These are phyloP conservation scores for Drosophila sechellia DNA, from an alignment of 1,140 invertebrate genomes.

Conservation along the genomic window DNA sequence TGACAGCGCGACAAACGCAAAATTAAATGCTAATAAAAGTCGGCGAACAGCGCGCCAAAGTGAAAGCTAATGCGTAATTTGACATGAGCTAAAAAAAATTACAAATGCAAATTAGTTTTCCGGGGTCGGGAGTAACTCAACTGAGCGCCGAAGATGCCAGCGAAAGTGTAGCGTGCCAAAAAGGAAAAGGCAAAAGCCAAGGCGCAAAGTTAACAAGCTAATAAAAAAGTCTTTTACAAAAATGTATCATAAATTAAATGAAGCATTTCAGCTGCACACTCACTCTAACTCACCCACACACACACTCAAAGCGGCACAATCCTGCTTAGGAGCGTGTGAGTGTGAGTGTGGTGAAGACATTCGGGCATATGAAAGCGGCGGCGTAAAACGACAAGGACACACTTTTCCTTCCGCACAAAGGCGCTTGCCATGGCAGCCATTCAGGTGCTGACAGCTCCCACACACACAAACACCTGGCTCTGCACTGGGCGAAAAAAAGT, in stretches of 20 bases:
- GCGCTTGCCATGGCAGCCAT: slow-evolving; percentile 62
- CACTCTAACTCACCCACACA: slow-evolving; percentile 12
- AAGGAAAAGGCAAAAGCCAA: slow-evolving; percentile 43
- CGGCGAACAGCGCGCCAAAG: slow-evolving; percentile 55
- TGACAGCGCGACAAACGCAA: slow-evolving; percentile 65
- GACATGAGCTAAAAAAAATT: slow-evolving; percentile 79
- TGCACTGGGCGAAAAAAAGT: background rate
- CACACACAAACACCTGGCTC: background rate
- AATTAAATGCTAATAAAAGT: slow-evolving; percentile 81
- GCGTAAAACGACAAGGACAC: slow-evolving; percentile 60
- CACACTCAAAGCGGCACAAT: slow-evolving; percentile 33
- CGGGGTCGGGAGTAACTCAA: slow-evolving; percentile 20
- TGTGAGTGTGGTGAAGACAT: slow-evolving; percentile 33
- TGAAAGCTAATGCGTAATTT: slow-evolving; percentile 79
- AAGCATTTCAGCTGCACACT: slow-evolving; percentile 72
- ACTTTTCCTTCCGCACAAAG: slow-evolving; percentile 62
- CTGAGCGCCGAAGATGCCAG: slow-evolving; percentile 8
- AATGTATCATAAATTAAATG: slow-evolving; percentile 82
- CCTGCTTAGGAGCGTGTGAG: slow-evolving; percentile 14
- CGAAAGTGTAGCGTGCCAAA: slow-evolving; percentile 24
- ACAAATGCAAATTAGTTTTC: slow-evolving; percentile 80
- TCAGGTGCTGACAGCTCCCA: slow-evolving; percentile 62
- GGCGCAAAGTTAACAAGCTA: slow-evolving; percentile 75
- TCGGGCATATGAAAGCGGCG: slow-evolving; percentile 37
- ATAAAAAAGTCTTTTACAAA: slow-evolving; percentile 77